These are phyloP conservation scores for Agrypnus murinus DNA, from an alignment of 2,888 invertebrate genomes.

Conservation along the genomic window DNA sequence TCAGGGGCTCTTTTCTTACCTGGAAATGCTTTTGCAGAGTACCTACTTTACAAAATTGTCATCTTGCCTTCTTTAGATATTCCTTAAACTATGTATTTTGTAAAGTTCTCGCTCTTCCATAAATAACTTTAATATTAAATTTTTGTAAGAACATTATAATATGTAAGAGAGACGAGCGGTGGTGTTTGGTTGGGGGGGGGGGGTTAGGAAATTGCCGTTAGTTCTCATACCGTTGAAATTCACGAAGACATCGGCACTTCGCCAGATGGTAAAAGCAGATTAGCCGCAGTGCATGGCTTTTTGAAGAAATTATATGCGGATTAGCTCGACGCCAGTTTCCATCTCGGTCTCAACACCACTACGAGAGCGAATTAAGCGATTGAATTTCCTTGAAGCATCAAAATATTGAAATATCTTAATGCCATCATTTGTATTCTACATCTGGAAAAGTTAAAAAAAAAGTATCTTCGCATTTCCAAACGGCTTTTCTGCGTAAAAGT, in stretches of 20 bases:
- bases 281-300: slow-evolving; percentile 18
- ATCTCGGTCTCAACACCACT: slow-evolving; percentile 14
- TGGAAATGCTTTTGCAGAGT: too few relatives aligned
- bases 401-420: slow-evolving; percentile 44
- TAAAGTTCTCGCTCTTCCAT: too few relatives aligned
- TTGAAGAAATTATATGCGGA: slow-evolving; percentile 45
- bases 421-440: slow-evolving; percentile 44
- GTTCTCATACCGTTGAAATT: neutral
- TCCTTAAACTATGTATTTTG: too few relatives aligned
- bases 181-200: too few relatives aligned
- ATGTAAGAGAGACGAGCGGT: too few relatives aligned
- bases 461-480: slow-evolving; percentile 33
- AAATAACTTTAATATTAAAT: too few relatives aligned
- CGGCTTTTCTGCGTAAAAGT: slow-evolving; percentile 38
- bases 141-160: too few relatives aligned
- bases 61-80: too few relatives aligned
- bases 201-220: slow-evolving; percentile 2
- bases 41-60: too few relatives aligned
- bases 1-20: too few relatives aligned
- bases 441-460: slow-evolving; percentile 41
- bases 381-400: slow-evolving; percentile 33
- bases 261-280: slow-evolving; percentile 18
- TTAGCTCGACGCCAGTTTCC: slow-evolving; percentile 33
- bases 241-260: slow-evolving; percentile 6
- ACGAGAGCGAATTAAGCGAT: slow-evolving; percentile 31